Percentiles rank a stretch among this genome's conserved stretches.
phyloP scores from a whole-genome alignment of 2,113 vertebrate genomes.

The Apteryx mantelli region DNA sequence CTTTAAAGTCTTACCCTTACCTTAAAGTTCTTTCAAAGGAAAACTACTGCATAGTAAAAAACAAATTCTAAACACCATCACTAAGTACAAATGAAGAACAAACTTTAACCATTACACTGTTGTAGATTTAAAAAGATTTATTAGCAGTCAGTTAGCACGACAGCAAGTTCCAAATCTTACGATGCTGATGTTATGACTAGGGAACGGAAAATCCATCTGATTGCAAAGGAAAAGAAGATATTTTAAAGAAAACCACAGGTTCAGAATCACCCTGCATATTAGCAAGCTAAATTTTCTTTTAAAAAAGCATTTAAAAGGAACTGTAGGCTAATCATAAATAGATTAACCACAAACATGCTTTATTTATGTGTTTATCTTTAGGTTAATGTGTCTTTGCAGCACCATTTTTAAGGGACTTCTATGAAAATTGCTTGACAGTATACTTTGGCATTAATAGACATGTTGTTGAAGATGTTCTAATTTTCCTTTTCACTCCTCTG shows the following conservation, averaged over 20 bases:
- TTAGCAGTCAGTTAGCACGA: neutral
- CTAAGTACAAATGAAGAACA: neutral
- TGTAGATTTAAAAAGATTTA: neutral
- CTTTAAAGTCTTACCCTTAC: neutral
- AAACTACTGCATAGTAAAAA: neutral
- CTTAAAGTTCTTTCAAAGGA: neutral
- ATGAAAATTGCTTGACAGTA: neutral
- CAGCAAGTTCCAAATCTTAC: neutral
- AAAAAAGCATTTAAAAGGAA: neutral
- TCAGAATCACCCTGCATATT: neutral
- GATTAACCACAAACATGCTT: neutral
- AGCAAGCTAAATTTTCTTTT: neutral
- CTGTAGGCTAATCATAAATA: neutral
- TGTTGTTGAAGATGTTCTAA: neutral
- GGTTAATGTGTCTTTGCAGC: accelerated
- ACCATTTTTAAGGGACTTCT: neutral
- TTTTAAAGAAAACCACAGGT: neutral
- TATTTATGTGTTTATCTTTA: neutral
- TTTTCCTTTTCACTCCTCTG: neutral
- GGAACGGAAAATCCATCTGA: neutral
- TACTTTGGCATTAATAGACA: neutral
- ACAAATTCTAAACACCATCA: neutral
- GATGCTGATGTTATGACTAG: neutral
- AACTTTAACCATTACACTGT: neutral
- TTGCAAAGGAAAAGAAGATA: neutral